These are phyloP conservation scores for Apeira syringaria DNA, from an alignment of 2,888 invertebrate species.

Conservation along the genomic window DNA sequence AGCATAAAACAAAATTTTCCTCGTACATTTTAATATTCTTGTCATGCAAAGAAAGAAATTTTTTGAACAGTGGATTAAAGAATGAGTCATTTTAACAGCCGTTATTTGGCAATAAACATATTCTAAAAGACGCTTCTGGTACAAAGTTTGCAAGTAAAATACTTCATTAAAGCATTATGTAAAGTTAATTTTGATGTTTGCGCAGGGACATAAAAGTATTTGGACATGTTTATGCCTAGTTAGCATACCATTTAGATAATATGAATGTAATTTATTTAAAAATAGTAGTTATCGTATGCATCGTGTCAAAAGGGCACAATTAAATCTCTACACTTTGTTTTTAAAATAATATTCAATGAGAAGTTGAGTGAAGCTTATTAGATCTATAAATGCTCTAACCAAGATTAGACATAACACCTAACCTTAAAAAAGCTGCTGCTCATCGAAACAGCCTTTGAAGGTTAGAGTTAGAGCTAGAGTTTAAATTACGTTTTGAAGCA, in stretches of 20 bases:
- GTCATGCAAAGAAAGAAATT: conserved; percentile 60
- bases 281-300: too few species aligned
- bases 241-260: not conserved
- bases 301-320: too few species aligned
- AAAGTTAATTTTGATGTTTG: conserved; percentile 28
- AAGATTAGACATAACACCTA: too few species aligned
- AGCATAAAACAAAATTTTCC: conserved; percentile 58
- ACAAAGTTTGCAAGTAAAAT: conserved; percentile 47
- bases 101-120: conserved; percentile 68
- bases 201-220: conserved; percentile 13
- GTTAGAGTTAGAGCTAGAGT: too few species aligned
- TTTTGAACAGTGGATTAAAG: conserved; percentile 60
- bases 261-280: too few species aligned
- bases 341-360: too few species aligned
- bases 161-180: conserved; percentile 35
- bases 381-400: too few species aligned
- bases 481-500: too few species aligned
- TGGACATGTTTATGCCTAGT: conserved; percentile 13
- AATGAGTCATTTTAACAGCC: conserved; percentile 69
- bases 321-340: too few species aligned
- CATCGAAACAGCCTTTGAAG: too few species aligned
- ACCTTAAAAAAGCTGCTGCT: too few species aligned
- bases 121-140: conserved; percentile 48
- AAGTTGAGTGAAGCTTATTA: too few species aligned
- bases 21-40: conserved; percentile 59